Evolutionary conservation across 2,113 vertebrate genomes (phyloP).

Genomic region (Rhea pennata): DNA sequence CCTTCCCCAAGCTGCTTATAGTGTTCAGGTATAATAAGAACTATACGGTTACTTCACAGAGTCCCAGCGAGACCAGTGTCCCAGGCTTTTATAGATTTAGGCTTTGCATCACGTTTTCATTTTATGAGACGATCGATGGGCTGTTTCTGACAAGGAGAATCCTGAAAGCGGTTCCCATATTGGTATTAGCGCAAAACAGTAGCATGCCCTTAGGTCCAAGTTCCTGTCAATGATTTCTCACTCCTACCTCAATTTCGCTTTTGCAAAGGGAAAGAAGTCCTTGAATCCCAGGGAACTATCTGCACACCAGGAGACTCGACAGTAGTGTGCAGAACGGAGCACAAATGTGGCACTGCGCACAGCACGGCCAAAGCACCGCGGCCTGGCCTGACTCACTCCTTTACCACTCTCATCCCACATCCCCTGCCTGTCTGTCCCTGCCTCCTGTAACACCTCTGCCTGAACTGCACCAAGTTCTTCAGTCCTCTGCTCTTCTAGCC

Average conservation of each 20-base stretch:
- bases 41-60: not conserved
- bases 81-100: not conserved
- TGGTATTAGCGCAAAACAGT: not conserved
- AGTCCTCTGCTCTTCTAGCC: not conserved
- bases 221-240: not conserved
- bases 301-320: not conserved
- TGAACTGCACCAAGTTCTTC: not conserved
- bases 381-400: not conserved
- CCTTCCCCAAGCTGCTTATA: not conserved
- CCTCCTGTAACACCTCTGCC: not conserved
- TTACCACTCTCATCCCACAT: fast-evolving
- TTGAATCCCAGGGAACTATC: not conserved
- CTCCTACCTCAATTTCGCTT: not conserved
- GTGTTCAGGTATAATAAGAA: not conserved
- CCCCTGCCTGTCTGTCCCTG: too few relatives aligned
- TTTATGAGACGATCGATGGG: not conserved
- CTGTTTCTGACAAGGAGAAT: not conserved
- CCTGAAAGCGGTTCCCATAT: not conserved
- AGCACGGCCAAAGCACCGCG: not conserved
- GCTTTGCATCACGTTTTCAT: not conserved
- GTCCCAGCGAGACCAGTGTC: not conserved
- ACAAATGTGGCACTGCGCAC: not conserved
- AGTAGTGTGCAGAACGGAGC: not conserved
- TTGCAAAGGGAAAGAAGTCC: not conserved
- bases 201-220: not conserved